These are phyloP conservation scores for Ptychochromis oligacanthus DNA, from an alignment of 2,113 vertebrate species.

Conservation along the genomic window DNA sequence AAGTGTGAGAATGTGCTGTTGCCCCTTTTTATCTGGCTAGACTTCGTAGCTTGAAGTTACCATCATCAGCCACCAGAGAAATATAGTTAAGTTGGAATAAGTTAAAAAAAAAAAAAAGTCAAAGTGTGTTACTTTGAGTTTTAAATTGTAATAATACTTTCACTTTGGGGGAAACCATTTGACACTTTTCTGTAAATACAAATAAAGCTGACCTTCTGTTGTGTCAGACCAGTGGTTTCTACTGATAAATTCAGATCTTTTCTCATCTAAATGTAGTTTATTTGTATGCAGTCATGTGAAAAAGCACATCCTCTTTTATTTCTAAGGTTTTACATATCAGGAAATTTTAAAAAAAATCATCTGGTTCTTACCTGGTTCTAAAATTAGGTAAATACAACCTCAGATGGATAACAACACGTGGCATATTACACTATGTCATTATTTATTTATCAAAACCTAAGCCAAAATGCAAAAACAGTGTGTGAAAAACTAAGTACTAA, in stretches of 20 bases:
- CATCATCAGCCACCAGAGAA: background rate
- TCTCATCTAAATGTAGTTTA: background rate
- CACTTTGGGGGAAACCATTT: background rate
- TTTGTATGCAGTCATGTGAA: background rate
- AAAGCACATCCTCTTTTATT: background rate
- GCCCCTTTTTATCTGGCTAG: accelerated
- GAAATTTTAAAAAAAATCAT: background rate
- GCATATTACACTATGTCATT: background rate
- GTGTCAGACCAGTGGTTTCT: background rate
- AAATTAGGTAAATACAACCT: background rate
- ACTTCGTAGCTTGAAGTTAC: background rate
- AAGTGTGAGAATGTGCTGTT: background rate
- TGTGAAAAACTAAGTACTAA: background rate
- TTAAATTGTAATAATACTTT: background rate
- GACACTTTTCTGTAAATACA: background rate
- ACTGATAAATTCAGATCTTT: too few relatives aligned
- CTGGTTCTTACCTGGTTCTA: too few relatives aligned
- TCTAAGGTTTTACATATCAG: background rate
- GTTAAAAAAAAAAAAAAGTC: background rate
- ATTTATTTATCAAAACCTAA: background rate
- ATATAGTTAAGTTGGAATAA: background rate
- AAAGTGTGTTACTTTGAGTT: background rate
- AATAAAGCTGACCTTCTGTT: constrained; percentile 7
- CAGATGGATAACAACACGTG: background rate
- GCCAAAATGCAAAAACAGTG: background rate